phyloP scores from a whole-genome alignment of 2,113 vertebrate species.

The Eurystomus gularis region DNA sequence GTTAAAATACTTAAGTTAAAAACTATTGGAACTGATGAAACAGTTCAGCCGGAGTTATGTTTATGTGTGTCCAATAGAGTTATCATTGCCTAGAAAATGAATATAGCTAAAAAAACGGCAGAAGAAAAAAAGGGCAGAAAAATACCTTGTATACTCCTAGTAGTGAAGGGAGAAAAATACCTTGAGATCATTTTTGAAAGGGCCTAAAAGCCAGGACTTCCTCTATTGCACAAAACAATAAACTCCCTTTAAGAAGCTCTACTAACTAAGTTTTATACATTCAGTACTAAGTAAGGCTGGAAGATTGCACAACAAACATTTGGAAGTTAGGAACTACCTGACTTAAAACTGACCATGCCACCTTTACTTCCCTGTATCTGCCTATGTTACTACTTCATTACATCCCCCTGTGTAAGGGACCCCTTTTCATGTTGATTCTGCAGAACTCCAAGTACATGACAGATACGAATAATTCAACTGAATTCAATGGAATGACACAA shows the following conservation, averaged over 20 bases:
- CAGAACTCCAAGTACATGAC: neutral
- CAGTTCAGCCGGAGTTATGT: neutral
- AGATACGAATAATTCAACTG: conserved; percentile 17
- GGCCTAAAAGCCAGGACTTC: neutral
- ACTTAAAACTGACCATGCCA: neutral
- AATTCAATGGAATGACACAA: neutral
- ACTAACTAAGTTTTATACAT: neutral
- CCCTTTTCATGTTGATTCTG: neutral
- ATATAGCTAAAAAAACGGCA: neutral
- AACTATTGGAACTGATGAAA: neutral
- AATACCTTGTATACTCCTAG: neutral
- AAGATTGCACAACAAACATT: neutral
- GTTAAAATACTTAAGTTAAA: neutral
- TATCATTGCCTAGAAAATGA: neutral
- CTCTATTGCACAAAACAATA: neutral
- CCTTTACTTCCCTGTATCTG: neutral
- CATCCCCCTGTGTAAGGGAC: neutral
- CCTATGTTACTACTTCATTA: conserved; percentile 19
- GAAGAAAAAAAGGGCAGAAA: neutral
- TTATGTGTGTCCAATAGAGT: neutral
- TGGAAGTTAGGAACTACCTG: neutral
- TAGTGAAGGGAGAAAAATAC: neutral
- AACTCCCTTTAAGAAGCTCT: neutral
- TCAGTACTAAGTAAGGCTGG: neutral
- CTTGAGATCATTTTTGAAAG: neutral